phyloP scores from a whole-genome alignment of 2,888 invertebrate genomes.

The Philaethria dido region DNA sequence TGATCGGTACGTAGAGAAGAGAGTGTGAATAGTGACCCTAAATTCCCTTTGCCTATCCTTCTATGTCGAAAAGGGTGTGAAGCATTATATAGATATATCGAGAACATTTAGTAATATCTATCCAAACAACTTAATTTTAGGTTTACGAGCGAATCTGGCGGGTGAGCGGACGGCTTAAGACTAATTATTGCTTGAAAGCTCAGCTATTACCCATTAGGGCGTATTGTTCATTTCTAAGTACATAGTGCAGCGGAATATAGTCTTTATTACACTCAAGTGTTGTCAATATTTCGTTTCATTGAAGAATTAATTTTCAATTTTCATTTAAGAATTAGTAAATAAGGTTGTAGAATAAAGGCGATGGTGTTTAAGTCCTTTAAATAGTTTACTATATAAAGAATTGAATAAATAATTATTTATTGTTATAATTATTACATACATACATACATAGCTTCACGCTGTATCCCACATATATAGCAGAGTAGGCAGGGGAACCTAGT shows the following conservation, averaged over 20 bases:
- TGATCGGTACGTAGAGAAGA: too few relatives aligned
- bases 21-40: too few relatives aligned
- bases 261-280: constrained; percentile 16
- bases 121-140: constrained; percentile 37
- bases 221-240: constrained; percentile 31
- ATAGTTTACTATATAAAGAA: too few relatives aligned
- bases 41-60: too few relatives aligned
- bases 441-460: too few relatives aligned
- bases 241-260: constrained; percentile 27
- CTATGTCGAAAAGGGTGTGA: too few relatives aligned
- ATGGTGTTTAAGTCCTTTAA: too few relatives aligned
- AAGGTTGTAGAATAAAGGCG: background rate
- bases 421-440: too few relatives aligned
- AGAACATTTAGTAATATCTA: constrained; percentile 29
- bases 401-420: too few relatives aligned
- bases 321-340: background rate
- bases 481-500: too few relatives aligned
- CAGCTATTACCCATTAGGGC: constrained; percentile 33
- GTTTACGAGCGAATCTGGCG: constrained; percentile 35
- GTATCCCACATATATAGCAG: too few relatives aligned
- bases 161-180: constrained; percentile 36
- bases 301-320: background rate
- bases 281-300: constrained; percentile 18
- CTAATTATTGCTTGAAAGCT: constrained; percentile 38
- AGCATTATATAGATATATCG: background rate